phyloP scores from a whole-genome alignment of 2,113 vertebrate species.

The Cygnus atratus region DNA sequence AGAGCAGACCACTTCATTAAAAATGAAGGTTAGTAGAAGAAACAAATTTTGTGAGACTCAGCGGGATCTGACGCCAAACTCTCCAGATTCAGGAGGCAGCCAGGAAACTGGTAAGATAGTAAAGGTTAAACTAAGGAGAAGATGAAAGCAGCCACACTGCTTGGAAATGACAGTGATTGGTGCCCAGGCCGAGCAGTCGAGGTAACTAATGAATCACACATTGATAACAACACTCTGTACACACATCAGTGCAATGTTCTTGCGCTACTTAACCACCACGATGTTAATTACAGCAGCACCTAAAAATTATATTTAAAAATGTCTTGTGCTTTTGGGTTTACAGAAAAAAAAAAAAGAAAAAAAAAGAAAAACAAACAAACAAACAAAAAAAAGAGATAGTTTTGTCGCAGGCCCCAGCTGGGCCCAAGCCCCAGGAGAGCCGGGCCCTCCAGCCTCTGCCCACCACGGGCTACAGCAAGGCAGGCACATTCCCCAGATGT shows the following conservation, averaged over 20 bases:
- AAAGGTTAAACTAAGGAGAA: constrained; percentile 23
- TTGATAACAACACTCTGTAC: not conserved
- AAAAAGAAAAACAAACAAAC: too few species aligned
- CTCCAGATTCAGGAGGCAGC: not conserved
- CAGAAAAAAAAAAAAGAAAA: not conserved
- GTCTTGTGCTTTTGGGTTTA: not conserved
- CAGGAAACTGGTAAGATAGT: not conserved
- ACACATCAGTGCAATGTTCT: not conserved
- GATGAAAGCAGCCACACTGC: not conserved
- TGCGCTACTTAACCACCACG: not conserved
- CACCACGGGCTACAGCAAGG: not conserved
- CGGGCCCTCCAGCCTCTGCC: not conserved
- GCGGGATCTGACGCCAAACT: not conserved
- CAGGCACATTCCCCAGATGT: not conserved
- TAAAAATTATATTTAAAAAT: not conserved
- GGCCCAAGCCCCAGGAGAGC: too few species aligned
- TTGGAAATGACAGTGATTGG: not conserved
- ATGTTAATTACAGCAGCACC: not conserved
- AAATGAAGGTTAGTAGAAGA: not conserved
- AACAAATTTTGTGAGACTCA: not conserved
- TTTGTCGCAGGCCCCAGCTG: not conserved
- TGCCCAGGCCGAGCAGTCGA: not conserved
- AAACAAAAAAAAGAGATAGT: too few species aligned
- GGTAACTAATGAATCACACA: constrained; percentile 6
- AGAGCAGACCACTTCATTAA: constrained; percentile 6